Evolutionary conservation across 2,113 vertebrate species (phyloP), one percentile per base, ranked within the genome.

Genomic region (Pterocles burchelli): DNA sequence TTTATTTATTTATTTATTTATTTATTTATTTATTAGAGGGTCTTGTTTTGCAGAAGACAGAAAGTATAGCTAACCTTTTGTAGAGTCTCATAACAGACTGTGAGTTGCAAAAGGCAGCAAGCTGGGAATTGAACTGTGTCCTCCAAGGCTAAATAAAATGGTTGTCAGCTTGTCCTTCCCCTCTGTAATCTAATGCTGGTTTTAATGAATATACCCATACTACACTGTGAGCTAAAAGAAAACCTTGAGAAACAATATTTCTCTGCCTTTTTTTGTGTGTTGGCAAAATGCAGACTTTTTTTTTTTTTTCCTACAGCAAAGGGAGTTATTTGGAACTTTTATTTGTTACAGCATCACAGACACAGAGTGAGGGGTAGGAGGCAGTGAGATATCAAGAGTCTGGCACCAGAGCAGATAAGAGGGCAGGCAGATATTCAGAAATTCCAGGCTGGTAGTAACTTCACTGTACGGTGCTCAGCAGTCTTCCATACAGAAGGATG

Each of bases 331-430:
- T 90, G 65, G 79, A 62, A 80, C 11, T 67, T 94, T 46, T 94
- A 85, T 91, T 94, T 96, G 59, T 70, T 90, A 59, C 36, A 75
- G 49, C 54, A 54, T 72, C 45, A 55, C 52, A 92, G 85, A 41
- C 59, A 55, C 3, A 11, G 43, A 28, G 29, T 17, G 75, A 73
- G 41, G 36, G 55, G 31, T 52, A 62, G 41, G 49, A n/a, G 36
- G 9, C 61, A 77, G 70, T 43, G 49, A 94, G 88, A 70, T 93
- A 96, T 80, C 88, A 74, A 65, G 57, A 78, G 57, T 61, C 86
- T 84, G 73, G 70, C 41, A 81, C 92, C 41, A 68, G 89, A 92
- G 90, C 59, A 81, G 85, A 78, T 94, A 94, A 95, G 83, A 90
- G 76, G 68, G 61, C 92, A 95, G 58, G 41, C 70, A 85, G 68